Evolutionary conservation across 2,797 vertebrate species (phyloP).

Genomic region (Onychomys arenicola): DNA sequence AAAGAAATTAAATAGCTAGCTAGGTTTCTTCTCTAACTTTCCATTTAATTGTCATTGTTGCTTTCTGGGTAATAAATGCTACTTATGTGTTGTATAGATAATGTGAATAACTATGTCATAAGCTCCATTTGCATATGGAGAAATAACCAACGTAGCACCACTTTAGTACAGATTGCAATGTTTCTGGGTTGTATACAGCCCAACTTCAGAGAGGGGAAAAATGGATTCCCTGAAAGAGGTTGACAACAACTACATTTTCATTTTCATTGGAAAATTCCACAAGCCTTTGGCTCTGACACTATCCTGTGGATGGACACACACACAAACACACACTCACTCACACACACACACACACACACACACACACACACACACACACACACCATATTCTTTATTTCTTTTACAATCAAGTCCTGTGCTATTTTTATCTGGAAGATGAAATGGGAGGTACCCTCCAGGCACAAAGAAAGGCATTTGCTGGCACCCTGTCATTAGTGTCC

Average conservation of each 20-base stretch:
- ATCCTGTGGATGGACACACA: neutral
- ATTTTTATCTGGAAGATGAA: conserved; percentile 41
- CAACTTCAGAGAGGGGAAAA: neutral
- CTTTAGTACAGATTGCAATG: neutral
- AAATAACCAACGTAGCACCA: neutral
- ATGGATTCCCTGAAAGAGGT: conserved; percentile 24
- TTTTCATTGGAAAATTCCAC: conserved; percentile 57
- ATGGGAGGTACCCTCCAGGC: neutral
- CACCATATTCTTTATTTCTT: neutral
- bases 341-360: neutral
- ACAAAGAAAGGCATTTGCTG: conserved; percentile 10
- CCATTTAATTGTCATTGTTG: neutral
- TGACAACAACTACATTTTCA: conserved; percentile 51
- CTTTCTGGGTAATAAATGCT: conserved; percentile 18
- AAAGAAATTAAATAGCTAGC: neutral
- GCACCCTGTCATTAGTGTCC: neutral
- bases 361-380: neutral
- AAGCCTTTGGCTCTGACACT: neutral
- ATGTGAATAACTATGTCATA: conserved; percentile 14
- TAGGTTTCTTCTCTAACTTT: neutral
- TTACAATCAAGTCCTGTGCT: neutral
- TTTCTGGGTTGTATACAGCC: neutral
- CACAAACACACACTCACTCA: neutral
- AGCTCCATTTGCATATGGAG: neutral
- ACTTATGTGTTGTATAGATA: neutral